Evolutionary conservation across 2,888 invertebrate genomes (phyloP).

Genomic region (Exocentrus adspersus): DNA sequence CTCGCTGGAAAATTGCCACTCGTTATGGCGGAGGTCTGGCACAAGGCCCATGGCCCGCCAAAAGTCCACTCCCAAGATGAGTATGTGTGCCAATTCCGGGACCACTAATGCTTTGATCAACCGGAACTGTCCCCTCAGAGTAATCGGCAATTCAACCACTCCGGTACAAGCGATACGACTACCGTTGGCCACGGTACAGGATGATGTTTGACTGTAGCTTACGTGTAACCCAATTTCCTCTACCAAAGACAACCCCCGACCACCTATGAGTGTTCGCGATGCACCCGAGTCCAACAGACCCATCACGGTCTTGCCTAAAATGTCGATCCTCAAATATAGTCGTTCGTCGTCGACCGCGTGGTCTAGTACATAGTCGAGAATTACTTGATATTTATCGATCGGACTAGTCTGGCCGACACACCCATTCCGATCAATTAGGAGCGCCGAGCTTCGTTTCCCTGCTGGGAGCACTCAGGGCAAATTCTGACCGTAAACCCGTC

Average conservation of each 20-base stretch:
- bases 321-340: conserved; percentile 9
- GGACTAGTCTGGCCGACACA: not conserved
- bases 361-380: conserved; percentile 17
- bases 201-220: not conserved
- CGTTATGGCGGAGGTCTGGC: conserved; percentile 34
- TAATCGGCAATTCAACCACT: conserved; percentile 26
- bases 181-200: conserved; percentile 38
- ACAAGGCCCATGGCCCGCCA: conserved; percentile 38
- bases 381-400: conserved; percentile 4
- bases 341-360: conserved; percentile 13
- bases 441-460: conserved; percentile 9
- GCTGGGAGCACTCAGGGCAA: conserved; percentile 8
- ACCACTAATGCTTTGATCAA: conserved; percentile 36
- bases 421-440: conserved; percentile 1
- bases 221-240: not conserved
- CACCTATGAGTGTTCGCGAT: not conserved
- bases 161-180: conserved; percentile 25
- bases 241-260: not conserved
- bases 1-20: conserved; percentile 34
- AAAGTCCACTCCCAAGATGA: conserved; percentile 38
- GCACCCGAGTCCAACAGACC: conserved; percentile 17
- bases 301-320: conserved; percentile 7
- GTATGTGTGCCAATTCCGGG: conserved; percentile 25
- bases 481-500: conserved; percentile 2
- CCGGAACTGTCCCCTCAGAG: conserved; percentile 23